Base-by-base conservation (phyloP, 2,113 vertebrate genomes). In the Spea bombifrons region DNA sequence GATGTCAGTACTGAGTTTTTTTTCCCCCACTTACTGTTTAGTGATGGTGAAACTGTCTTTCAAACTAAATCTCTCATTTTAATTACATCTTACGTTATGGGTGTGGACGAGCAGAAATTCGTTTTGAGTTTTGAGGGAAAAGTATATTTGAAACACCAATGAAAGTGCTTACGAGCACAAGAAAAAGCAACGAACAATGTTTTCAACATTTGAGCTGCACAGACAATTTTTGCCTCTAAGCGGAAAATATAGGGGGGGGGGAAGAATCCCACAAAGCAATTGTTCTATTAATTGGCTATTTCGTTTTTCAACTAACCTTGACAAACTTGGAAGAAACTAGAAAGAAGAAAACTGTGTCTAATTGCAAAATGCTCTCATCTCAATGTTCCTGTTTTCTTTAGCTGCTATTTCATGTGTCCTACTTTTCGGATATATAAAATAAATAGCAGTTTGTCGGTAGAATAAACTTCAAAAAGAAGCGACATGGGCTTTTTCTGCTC, bases 281-380 rank as follows among this genome's bases (percentile, higher is more conserved):
- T 84, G 75, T 81, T 71, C 68, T 79, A 84, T 86, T 88, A 84
- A 86, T 84, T 85, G 84, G 86, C 84, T 84, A 86, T 85, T 88
- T 87, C 82, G 80, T 84, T 81, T 86, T 84, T 78, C 83, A 84
- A 87, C 85, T 84, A 87, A 87, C 86, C 88, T 87, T 88, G 86
- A 87, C 82, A 84, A 87, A 83, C 85, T 86, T 82, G 85, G 86
- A 85, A 86, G 88, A 84, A 85, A 81, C 81, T 83, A 82, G 78
- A 65, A 88, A 85, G 82, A 84, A 84, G 81, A 48, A 85, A 84
- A 16, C 53, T 55, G 53, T 49, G 57, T 78, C 82, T 88, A 86
- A 87, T 87, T 87, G 86, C 84, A 83, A 82, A 84, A 86, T 83
- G 84, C 85, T 86, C 85, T 71, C 57, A 71, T 71, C 55, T 71